Evolutionary conservation across 2,113 vertebrate genomes (phyloP), one percentile per base, ranked within the genome.

Genomic region (human (Homo sapiens)): DNA sequence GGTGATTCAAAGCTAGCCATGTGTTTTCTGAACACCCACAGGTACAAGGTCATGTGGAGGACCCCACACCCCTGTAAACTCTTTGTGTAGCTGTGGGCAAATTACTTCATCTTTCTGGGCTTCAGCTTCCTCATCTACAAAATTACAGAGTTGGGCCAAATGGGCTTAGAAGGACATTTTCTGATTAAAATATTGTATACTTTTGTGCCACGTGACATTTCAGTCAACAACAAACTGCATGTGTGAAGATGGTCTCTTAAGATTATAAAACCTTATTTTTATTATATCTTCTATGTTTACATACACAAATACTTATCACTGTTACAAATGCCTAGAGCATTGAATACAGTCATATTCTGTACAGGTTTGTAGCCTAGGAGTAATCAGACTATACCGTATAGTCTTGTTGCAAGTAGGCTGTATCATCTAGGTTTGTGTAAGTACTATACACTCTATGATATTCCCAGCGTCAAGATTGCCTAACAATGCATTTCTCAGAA

Each of bases 81-180:
- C 8, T 6, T 23, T 83, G 1, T 40, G 55, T 9, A 76, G 80
- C 35, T 93, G 5, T 18, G 55, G 23, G 48, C 18, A 93, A 75
- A 35, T 92, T n/a, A 94, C 45, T 70, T 83, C 68, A 45, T 84
- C 72, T 73, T 90, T 82, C 78, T 70, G 52, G 66, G 35, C 16
- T 92, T 84, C 40, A 88, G 16, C 82, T 92, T 88, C 38, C 78
- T 52, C 43, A 84, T 79, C 73, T 84, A 79, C 23, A 84, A 70
- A 96, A 95, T 84, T 61, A 92, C 30, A 82, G 12, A 83, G 66
- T 30, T 96, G 66, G 32, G 12, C 48, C 30, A 91, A 94, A 93
- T 8, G 16, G 57, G 8, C 52, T 88, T 57, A 90, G 25, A 79
- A 87, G n/a, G 55, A 82, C 1, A 92, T 17, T 81, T 84, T 23